Base-by-base conservation (phyloP, 2,113 vertebrate genomes). In the Dipodomys spectabilis region DNA sequence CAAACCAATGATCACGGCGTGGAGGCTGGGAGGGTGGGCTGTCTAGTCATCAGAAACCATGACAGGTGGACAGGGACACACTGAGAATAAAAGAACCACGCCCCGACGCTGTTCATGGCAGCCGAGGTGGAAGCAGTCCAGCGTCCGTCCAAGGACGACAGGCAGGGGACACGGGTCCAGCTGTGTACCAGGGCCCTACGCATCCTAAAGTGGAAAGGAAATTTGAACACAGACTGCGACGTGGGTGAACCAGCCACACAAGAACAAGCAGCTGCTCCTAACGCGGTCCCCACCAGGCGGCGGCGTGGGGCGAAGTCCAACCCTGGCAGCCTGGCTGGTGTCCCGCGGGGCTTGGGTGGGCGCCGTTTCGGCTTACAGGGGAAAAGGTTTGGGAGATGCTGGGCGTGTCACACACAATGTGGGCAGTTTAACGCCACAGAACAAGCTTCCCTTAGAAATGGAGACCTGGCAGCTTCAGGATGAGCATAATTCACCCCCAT, bases 181-280 rank as follows among this genome's bases (percentile, higher is more conserved):
- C 49, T 49, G 49, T 39, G 35, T 39, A 39, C 3, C 35, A 4
- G 35, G 35, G 35, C 35, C 35, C 35, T 39, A 39, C 6, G 39
- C 39, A 39, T 4, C 62, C 85, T 1, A 13, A 0, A 4, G 8
- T 18, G 53, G 39, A 27, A 57, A 12, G 3, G 28, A 11, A 0
- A 0, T 12, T 4, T 67, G 5, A 28, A 18, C 32, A 6, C 60
- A 44, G 2, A 44, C 82, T 44, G 16, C 5, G 0, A 0, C 23
- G 0, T 2, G 20, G 0, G 0, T 0, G 0, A 13, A 20, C n/a
- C 62, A 1, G 53, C 2, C 4, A 2, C 18, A 0, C 4, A 5
- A n/a, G 53, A 80, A 6, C 16, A 49, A 9, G 39, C 39, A 39
- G 39, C 25, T 15, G 0, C 72, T 16, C 8, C 0, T 0, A 1